These are phyloP conservation scores for Psittacus erithacus DNA, from an alignment of 2,113 vertebrate genomes.

Conservation along the genomic window DNA sequence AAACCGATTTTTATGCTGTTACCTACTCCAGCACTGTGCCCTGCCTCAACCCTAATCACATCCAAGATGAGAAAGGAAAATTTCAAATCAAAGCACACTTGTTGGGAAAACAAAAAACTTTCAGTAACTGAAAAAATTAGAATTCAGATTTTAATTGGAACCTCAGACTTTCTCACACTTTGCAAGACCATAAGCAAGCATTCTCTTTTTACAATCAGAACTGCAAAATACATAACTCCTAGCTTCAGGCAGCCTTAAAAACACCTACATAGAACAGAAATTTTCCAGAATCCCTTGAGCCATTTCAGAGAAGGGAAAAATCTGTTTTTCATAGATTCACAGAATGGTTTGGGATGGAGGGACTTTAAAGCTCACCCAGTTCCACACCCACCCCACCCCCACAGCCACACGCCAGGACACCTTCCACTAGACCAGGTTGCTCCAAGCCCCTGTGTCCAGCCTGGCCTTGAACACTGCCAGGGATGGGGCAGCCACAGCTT, in stretches of 20 bases:
- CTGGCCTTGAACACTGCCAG: background rate
- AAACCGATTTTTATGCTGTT: background rate
- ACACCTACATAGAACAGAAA: background rate
- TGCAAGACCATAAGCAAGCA: background rate
- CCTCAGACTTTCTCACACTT: background rate
- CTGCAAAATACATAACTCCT: background rate
- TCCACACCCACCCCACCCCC: background rate
- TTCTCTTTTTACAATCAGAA: background rate
- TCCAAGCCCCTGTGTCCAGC: background rate
- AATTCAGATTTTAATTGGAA: background rate
- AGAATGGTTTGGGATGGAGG: background rate
- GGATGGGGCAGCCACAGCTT: background rate
- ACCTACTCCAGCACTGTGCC: background rate
- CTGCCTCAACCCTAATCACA: background rate
- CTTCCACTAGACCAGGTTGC: background rate
- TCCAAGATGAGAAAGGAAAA: background rate
- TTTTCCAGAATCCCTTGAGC: background rate
- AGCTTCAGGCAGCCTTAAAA: background rate
- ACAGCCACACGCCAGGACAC: background rate
- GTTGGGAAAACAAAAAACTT: background rate
- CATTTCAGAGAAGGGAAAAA: background rate
- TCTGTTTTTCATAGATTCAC: background rate
- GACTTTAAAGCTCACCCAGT: background rate
- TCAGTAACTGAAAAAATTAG: background rate
- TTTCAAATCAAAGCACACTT: background rate